These are phyloP conservation scores for Coptotermes formosanus DNA, from an alignment of 1,140 invertebrate genomes.

Conservation along the genomic window DNA sequence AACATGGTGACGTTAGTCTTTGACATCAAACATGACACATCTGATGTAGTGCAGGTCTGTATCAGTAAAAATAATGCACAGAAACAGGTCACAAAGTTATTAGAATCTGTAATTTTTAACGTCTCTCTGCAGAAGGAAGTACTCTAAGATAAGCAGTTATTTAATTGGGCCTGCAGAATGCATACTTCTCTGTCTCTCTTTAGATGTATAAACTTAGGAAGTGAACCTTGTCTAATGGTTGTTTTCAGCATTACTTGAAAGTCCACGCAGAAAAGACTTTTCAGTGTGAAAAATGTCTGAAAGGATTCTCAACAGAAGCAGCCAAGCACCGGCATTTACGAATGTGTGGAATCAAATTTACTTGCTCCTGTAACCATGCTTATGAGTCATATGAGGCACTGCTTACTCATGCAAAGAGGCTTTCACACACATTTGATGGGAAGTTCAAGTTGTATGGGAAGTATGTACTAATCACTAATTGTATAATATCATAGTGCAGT, in stretches of 20 bases:
- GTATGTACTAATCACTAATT: conserved; percentile 41
- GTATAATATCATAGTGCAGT: too few species aligned
- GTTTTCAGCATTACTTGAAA: conserved; percentile 60
- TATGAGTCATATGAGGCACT: conserved; percentile 58
- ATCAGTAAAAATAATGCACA: too few species aligned
- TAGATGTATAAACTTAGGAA: too few species aligned
- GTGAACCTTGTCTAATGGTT: not conserved
- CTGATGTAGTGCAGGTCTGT: too few species aligned
- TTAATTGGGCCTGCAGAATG: too few species aligned
- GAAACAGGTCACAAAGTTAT: too few species aligned
- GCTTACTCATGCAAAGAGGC: conserved; percentile 56
- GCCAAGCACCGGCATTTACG: conserved; percentile 50
- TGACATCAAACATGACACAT: too few species aligned
- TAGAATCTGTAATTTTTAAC: too few species aligned
- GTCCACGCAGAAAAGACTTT: conserved; percentile 58
- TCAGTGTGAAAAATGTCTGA: conserved; percentile 53
- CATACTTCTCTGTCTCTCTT: too few species aligned
- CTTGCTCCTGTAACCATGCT: conserved; percentile 52
- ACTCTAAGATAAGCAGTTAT: too few species aligned
- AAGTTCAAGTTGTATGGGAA: conserved; percentile 41
- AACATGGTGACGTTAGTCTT: too few species aligned
- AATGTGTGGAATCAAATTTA: conserved; percentile 54
- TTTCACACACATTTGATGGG: conserved; percentile 47
- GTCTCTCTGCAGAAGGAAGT: too few species aligned
- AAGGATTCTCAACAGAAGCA: conserved; percentile 55